Percentiles rank a stretch among this genome's conserved stretches.
Conservation (phyloP, 2,113 vertebrate species). For the Crocuta crocuta region DNA sequence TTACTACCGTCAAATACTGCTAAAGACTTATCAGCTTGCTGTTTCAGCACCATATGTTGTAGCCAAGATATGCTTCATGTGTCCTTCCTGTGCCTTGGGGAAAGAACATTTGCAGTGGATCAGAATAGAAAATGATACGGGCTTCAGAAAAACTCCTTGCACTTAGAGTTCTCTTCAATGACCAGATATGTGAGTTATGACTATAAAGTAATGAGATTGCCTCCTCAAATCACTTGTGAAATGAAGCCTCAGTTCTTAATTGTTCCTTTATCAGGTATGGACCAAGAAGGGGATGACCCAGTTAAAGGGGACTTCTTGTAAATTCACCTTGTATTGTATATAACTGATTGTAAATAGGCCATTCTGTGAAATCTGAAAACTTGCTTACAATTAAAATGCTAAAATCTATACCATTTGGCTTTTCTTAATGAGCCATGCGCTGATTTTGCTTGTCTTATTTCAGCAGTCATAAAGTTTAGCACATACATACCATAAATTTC, state of each 20-base stretch:
- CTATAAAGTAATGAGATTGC: slow-evolving; percentile 10
- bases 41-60: slow-evolving; percentile 87
- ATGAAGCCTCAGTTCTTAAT: background rate
- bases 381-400: slow-evolving; percentile 64
- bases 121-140: slow-evolving; percentile 77
- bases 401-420: slow-evolving; percentile 75
- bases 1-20: slow-evolving; percentile 86
- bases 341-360: slow-evolving; percentile 62
- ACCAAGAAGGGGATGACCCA: background rate
- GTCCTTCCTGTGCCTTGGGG: slow-evolving; percentile 80
- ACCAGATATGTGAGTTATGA: background rate
- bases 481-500: slow-evolving; percentile 47
- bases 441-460: slow-evolving; percentile 67
- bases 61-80: slow-evolving; percentile 79
- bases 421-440: slow-evolving; percentile 73
- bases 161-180: slow-evolving; percentile 56
- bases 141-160: slow-evolving; percentile 60
- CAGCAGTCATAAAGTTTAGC: slow-evolving; percentile 60
- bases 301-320: slow-evolving; percentile 22
- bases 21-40: slow-evolving; percentile 85
- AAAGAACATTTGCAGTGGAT: slow-evolving; percentile 84
- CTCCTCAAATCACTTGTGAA: slow-evolving; percentile 12
- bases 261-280: background rate
- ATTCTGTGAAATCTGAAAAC: slow-evolving; percentile 62
- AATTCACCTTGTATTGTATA: slow-evolving; percentile 34